Evolutionary conservation across 2,888 invertebrate genomes (phyloP).

Genomic region (Drosophila kanekoi): DNA sequence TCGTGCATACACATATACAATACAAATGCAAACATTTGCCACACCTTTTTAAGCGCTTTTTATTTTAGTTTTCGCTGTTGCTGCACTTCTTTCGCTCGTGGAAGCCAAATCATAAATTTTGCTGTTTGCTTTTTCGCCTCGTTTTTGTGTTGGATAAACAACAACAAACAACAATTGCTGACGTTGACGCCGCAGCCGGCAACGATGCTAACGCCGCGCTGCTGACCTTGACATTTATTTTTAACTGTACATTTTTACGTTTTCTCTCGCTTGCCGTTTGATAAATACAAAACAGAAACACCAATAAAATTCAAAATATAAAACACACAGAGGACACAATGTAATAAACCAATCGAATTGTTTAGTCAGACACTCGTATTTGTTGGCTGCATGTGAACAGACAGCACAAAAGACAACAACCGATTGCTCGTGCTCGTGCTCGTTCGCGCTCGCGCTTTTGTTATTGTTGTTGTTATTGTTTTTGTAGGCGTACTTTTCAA

Average conservation of each 20-base stretch:
- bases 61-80: slow-evolving; percentile 2
- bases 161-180: slow-evolving; percentile 29
- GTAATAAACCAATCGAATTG: slow-evolving; percentile 35
- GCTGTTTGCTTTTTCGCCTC: slow-evolving; percentile 30
- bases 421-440: slow-evolving; percentile 16
- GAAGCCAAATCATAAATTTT: slow-evolving; percentile 25
- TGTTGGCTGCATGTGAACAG: slow-evolving; percentile 10
- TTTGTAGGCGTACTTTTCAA: slow-evolving; percentile 22
- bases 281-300: slow-evolving; percentile 29
- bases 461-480: slow-evolving; percentile 17
- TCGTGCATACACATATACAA: background rate
- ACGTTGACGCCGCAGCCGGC: slow-evolving; percentile 20
- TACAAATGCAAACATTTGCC: slow-evolving; percentile 31
- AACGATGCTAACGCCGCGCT: slow-evolving; percentile 8
- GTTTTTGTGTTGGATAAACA: slow-evolving; percentile 29
- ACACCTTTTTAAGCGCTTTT: slow-evolving; percentile 47
- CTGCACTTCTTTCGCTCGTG: slow-evolving; percentile 11
- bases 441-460: background rate
- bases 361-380: background rate
- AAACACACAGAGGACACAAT: slow-evolving; percentile 7
- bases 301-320: slow-evolving; percentile 9
- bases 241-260: slow-evolving; percentile 72
- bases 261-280: slow-evolving; percentile 49
- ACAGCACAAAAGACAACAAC: slow-evolving; percentile 30
- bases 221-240: slow-evolving; percentile 84